Evolutionary conservation across 92 coral and sea anemone species (phyloP), one percentile per base, ranked within the genome.

Genomic region (Zoanthus sansibaricus): DNA sequence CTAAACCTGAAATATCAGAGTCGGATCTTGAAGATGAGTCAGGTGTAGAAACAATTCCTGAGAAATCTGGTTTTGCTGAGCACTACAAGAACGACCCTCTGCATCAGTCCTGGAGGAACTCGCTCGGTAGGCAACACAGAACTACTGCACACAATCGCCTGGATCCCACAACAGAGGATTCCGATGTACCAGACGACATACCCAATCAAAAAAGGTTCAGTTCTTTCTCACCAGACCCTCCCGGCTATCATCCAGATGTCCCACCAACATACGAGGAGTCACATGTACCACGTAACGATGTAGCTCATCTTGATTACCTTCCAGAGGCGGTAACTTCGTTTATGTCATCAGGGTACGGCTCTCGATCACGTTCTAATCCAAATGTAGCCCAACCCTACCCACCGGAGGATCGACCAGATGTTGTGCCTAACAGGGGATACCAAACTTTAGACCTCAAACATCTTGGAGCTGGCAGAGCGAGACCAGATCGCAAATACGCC

Each of bases 241-340:
- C 90, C 15, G 92, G 91, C 76, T 89, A 93, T 51, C 91, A 89
- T 46, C 75, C 67, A 12, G 91, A 90, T 47, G 92, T 80, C 5
- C 98, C 98, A 15, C 95, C 95, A 0, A 90, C 95, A 37, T 92
- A 92, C 77, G 95, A 92, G 84, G 91, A 92, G 58, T 91, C 91
- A 14, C 83, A 83, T 44, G 86, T 42, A 80, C 45, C 74, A 80
- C 44, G 14, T 25, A 82, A 78, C 0, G 87, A 76, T 4, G 71
- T 71, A 18, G 75, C 85, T 20, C 91, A 88, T 15, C 52, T 68
- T 74, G 86, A 87, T 16, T 92, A 91, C 80, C 94, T 94, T 13
- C 83, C 89, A 71, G 96, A 95, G 68, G 89, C 94, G 4, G 98
- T 94, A 87, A 94, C 98, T 86, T 94, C 98, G 76, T 94, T 94